These are phyloP conservation scores for Atherix ibis DNA, from an alignment of 2,888 invertebrate genomes.

Conservation along the genomic window DNA sequence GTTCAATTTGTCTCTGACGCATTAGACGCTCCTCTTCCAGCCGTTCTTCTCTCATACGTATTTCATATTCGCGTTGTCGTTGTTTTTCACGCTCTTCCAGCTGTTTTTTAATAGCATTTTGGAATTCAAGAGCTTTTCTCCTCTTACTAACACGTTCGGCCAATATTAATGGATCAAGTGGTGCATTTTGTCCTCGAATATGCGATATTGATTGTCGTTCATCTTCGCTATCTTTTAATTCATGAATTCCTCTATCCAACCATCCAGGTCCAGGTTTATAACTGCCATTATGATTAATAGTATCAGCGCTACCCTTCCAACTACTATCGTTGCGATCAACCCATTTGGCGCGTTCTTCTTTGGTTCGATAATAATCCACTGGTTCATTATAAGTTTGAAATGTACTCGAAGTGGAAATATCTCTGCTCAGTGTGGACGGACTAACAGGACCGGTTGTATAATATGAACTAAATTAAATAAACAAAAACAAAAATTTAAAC, in stretches of 20 bases:
- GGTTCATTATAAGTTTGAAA: conserved; percentile 25
- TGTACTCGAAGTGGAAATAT: conserved; percentile 30
- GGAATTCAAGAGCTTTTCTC: conserved; percentile 70
- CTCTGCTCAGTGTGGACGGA: conserved; percentile 19
- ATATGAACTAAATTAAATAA: conserved; percentile 10
- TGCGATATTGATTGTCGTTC: conserved; percentile 40
- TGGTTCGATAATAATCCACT: conserved; percentile 24
- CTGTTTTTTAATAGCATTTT: conserved; percentile 71
- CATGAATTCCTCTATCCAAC: conserved; percentile 37
- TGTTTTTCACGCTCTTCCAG: conserved; percentile 65
- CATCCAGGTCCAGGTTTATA: conserved; percentile 33
- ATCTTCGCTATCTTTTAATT: conserved; percentile 35
- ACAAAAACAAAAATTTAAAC: neutral
- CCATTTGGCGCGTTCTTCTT: conserved; percentile 54
- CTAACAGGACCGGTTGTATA: conserved; percentile 22
- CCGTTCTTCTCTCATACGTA: conserved; percentile 56
- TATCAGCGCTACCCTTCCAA: conserved; percentile 28
- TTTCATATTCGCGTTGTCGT: conserved; percentile 60
- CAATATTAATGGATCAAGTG: conserved; percentile 60
- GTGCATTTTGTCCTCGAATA: conserved; percentile 73
- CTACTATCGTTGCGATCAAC: conserved; percentile 40
- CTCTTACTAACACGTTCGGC: conserved; percentile 69
- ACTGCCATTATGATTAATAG: conserved; percentile 17
- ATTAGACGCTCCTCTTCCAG: conserved; percentile 65
- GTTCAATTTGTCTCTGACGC: conserved; percentile 55